Evolutionary conservation across 2,797 vertebrate species (phyloP), one percentile per base, ranked within the genome.

Genomic region (Poecilia gillii): DNA sequence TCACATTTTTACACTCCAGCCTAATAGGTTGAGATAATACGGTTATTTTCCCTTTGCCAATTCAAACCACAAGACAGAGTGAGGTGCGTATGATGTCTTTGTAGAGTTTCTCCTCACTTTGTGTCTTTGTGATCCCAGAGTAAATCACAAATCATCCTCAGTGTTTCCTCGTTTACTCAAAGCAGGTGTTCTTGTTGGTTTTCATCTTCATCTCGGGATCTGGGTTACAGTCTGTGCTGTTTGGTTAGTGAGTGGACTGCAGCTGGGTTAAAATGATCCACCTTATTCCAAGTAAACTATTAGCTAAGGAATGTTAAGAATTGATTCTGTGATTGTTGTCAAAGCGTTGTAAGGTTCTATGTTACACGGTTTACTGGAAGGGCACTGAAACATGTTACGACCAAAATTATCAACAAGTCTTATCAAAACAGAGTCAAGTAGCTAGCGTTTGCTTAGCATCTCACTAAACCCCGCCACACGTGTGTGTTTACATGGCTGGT

Each of bases 121-220:
- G 59, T 16, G 59, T 33, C 57, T 31, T 31, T 62, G 28, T 59
- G 28, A 59, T 31, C 7, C 57, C 28, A 28, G 9, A 59, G 57
- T 16, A 62, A 62, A 62, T 62, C 59, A 62, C 59, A 64, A 64
- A 64, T 33, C 59, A 33, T 64, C 59, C 31, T 64, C 59, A 64
- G 16, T 25, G 31, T 64, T 64, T 64, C 59, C 59, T 64, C 59
- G 18, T 64, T 33, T 31, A 64, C 59, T 64, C 28, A 64, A 64
- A 33, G 59, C 59, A 64, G 31, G 31, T 18, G 55, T 59, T 59
- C 25, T 28, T 6, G 55, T 31, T 59, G 55, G n/a, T 59, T 59
- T 59, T 31, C n/a, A 14, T 59, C 55, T 59, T 31, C 55, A 28
- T 16, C 57, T 62, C 12, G 8, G 28, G 28, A 6, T 62, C 13